Conservation (phyloP, 1,140 invertebrate genomes). For the Zaprionus capensis region DNA sequence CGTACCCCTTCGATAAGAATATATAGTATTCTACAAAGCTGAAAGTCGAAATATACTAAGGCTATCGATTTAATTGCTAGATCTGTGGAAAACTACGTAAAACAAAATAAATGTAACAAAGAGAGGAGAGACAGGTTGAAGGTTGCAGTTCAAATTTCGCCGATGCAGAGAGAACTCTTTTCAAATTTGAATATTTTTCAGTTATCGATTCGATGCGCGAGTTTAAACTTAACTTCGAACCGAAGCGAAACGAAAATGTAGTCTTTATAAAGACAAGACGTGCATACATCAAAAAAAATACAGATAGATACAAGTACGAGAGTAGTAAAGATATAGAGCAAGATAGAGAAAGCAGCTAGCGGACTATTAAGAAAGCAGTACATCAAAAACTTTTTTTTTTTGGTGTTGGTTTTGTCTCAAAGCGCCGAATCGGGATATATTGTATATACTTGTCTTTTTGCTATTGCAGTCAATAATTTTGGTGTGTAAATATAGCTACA, state of each 20-base stretch:
- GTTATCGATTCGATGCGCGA: conserved; percentile 35
- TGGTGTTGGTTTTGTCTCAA: conserved; percentile 39
- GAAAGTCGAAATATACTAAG: conserved; percentile 28
- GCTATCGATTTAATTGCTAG: conserved; percentile 27
- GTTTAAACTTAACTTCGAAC: not conserved
- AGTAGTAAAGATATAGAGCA: conserved; percentile 26
- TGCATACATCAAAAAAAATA: conserved; percentile 68
- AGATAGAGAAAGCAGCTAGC: conserved; percentile 52
- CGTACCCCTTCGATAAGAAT: conserved; percentile 55
- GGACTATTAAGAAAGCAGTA: conserved; percentile 45
- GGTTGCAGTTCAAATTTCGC: conserved; percentile 36
- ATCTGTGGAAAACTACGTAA: conserved; percentile 18
- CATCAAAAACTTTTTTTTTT: conserved; percentile 39
- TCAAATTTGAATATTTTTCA: conserved; percentile 65
- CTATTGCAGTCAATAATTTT: conserved; percentile 35
- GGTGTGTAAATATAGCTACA: not conserved
- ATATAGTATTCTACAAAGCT: conserved; percentile 52
- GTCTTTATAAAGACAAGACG: conserved; percentile 53
- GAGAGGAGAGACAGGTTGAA: conserved; percentile 37
- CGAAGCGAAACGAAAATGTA: conserved; percentile 49
- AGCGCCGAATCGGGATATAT: conserved; percentile 60
- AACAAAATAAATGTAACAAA: conserved; percentile 15
- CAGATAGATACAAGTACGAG: conserved; percentile 50
- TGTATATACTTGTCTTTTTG: conserved; percentile 10
- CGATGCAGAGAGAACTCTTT: conserved; percentile 69